phyloP scores from a whole-genome alignment of 2,888 invertebrate species.

The Pasiphila rectangulata region DNA sequence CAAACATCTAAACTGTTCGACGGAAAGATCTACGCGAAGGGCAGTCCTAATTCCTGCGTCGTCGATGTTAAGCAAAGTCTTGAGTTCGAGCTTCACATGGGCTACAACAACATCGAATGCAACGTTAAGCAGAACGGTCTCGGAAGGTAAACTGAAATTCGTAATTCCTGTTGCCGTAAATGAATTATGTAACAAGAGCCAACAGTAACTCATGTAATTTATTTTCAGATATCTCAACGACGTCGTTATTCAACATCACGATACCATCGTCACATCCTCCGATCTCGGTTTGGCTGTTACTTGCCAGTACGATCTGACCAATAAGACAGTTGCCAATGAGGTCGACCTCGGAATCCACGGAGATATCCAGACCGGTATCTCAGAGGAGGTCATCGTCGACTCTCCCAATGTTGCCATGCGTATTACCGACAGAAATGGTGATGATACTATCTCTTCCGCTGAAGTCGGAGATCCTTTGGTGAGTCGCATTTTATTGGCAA shows the following conservation, averaged over 20 bases:
- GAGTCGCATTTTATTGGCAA: slow-evolving; percentile 31
- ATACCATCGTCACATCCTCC: slow-evolving; percentile 95
- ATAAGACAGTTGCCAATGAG: slow-evolving; percentile 96
- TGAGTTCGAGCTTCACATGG: slow-evolving; percentile 95
- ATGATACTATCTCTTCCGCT: slow-evolving; percentile 91
- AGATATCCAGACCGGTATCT: slow-evolving; percentile 91
- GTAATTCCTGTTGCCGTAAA: background rate
- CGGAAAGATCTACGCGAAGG: slow-evolving; percentile 97
- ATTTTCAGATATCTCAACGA: slow-evolving; percentile 88
- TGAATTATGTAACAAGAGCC: background rate
- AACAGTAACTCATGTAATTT: slow-evolving; percentile 22
- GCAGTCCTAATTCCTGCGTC: slow-evolving; percentile 95
- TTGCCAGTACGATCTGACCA: slow-evolving; percentile 96
- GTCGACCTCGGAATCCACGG: slow-evolving; percentile 94
- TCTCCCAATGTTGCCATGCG: slow-evolving; percentile 97
- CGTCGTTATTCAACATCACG: slow-evolving; percentile 96
- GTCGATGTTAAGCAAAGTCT: slow-evolving; percentile 92
- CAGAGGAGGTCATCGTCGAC: slow-evolving; percentile 95
- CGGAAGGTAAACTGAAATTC: slow-evolving; percentile 79
- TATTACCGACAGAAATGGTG: slow-evolving; percentile 91
- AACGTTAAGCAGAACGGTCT: slow-evolving; percentile 94
- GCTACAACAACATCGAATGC: slow-evolving; percentile 95
- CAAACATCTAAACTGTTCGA: slow-evolving; percentile 95
- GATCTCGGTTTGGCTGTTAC: slow-evolving; percentile 96
- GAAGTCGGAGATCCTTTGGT: slow-evolving; percentile 95